These are phyloP conservation scores for Endomychus coccineus DNA, from an alignment of 2,888 invertebrate genomes.

Conservation along the genomic window DNA sequence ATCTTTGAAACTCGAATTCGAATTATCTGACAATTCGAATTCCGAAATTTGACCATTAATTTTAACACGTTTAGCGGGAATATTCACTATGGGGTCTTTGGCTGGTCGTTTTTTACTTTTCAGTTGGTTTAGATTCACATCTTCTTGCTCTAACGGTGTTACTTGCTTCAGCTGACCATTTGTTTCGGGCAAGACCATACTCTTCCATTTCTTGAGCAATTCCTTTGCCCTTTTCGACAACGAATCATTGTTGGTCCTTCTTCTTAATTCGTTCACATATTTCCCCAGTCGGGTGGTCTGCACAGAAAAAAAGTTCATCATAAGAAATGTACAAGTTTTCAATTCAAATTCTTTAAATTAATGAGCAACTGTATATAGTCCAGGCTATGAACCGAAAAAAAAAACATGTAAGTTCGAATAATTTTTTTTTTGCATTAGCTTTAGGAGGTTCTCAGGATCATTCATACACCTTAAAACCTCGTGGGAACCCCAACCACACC, in stretches of 20 bases:
- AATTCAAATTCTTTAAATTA: too few relatives aligned
- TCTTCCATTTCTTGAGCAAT: constrained; percentile 87
- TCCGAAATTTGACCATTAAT: constrained; percentile 45
- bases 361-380: too few relatives aligned
- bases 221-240: constrained; percentile 87
- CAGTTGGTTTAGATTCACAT: constrained; percentile 19
- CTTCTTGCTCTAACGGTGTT: constrained; percentile 26
- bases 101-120: constrained; percentile 28
- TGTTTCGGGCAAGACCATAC: constrained; percentile 63
- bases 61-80: constrained; percentile 40
- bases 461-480: too few relatives aligned
- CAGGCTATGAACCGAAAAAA: too few relatives aligned
- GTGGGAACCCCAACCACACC: too few relatives aligned
- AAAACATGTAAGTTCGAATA: too few relatives aligned
- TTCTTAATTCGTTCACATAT: constrained; percentile 84
- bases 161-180: constrained; percentile 38
- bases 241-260: constrained; percentile 75
- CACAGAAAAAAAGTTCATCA: too few relatives aligned
- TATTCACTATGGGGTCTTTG: constrained; percentile 18
- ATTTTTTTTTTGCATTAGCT: too few relatives aligned
- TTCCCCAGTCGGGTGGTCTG: constrained; percentile 92
- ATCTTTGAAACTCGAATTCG: constrained; percentile 44
- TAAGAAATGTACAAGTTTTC: too few relatives aligned
- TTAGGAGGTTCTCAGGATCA: too few relatives aligned
- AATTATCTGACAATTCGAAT: constrained; percentile 41